Percentiles rank a stretch among this genome's conserved stretches.
phyloP scores from a whole-genome alignment of 30 jellyfish, hydroid and myxozoan species.

The Cassiopea andromeda region DNA sequence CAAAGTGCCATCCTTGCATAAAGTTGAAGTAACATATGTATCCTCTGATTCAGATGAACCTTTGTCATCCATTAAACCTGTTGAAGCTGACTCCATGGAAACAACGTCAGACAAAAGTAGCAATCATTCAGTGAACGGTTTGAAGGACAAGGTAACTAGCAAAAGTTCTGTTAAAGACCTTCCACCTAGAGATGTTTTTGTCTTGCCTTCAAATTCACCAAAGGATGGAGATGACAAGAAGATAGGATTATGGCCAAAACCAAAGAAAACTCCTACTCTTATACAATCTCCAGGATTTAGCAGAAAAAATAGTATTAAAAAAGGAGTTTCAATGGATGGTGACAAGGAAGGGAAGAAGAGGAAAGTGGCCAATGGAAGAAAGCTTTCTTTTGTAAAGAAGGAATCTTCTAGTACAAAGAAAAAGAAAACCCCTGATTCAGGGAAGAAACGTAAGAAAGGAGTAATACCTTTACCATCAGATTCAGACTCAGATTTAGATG shows the following conservation, averaged over 20 bases:
- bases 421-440: not conserved
- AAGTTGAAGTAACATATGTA: not conserved
- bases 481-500: slow-evolving; percentile 82
- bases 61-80: slow-evolving; percentile 25
- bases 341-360: not conserved
- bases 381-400: not conserved
- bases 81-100: not conserved
- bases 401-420: not conserved
- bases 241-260: not conserved
- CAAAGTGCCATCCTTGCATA: slow-evolving; percentile 31
- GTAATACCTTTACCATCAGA: slow-evolving; percentile 18
- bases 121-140: slow-evolving; percentile 1
- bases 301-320: not conserved
- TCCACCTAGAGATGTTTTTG: not conserved
- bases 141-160: not conserved
- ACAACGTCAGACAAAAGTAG: not conserved
- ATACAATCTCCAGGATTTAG: not conserved
- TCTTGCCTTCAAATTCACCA: not conserved
- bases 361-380: not conserved
- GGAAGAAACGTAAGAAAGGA: not conserved
- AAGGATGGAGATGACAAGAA: not conserved
- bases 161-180: not conserved
- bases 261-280: not conserved
- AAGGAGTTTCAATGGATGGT: not conserved
- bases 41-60: slow-evolving; percentile 85